Evolutionary conservation across 2,797 vertebrate genomes (phyloP), one percentile per base, ranked within the genome.

Genomic region (Poeciliopsis infans): DNA sequence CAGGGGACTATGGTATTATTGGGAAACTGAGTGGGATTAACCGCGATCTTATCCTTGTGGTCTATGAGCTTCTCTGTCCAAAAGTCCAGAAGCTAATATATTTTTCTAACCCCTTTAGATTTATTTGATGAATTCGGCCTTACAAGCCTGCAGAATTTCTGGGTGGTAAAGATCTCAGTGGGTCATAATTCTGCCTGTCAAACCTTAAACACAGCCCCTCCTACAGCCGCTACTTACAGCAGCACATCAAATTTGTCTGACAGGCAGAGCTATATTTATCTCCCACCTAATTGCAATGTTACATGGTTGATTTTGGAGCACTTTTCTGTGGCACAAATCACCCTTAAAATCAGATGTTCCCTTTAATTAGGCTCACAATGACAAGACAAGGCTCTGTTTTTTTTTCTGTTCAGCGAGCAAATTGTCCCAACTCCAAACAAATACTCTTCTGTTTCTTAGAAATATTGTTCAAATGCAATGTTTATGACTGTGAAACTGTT

Each of bases 351-450:
- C 77, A 81, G 72, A 87, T 79, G 74, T 73, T 89, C 82, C n/a
- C 66, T 85, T 74, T 83, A 85, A 88, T 88, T 86, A 88, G 79
- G 15, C 80, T 79, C 79, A 76, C 69, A 81, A 75, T 80, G 72
- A 55, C 49, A 78, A 78, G 75, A 53, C 59, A 83, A 78, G 59
- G 39, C 72, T 78, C 49, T 72, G 70, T 77, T 69, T 77, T 76
- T 79, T 1, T 85, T 74, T 83, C 46, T 47, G 15, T 16, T 86
- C 64, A 81, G 66, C 13, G 59, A 77, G 43, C 6, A 72, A 13
- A 18, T 28, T 61, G 53, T 75, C 43, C n/a, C 49, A 15, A 16
- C 66, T 76, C 43, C 7, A 45, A 57, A 57, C 36, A 16, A 31
- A 59, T 28, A 36, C 33, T 36, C 28, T 61, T 33, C 31, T 33